phyloP scores from a whole-genome alignment of 2,113 vertebrate genomes.

The Excalfactoria chinensis region DNA sequence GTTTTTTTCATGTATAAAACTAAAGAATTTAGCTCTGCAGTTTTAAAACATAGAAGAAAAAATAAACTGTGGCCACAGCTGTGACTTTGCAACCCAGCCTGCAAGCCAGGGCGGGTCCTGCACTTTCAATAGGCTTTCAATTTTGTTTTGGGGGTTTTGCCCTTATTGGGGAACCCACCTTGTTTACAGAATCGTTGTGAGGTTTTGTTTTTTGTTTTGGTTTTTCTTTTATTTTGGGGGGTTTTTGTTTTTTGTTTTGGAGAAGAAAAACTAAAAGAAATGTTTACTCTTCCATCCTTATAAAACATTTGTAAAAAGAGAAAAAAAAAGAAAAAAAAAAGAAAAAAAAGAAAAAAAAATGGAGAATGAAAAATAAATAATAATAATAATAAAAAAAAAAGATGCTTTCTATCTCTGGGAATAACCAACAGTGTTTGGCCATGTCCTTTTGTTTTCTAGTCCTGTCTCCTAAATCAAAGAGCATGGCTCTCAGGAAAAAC shows the following conservation, averaged over 20 bases:
- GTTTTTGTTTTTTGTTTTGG: slow-evolving; percentile 86
- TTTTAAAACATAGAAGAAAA: slow-evolving; percentile 61
- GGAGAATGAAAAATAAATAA: slow-evolving; percentile 77
- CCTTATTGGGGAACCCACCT: slow-evolving; percentile 76
- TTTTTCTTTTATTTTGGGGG: too few species aligned
- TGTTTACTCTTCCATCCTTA: slow-evolving; percentile 98
- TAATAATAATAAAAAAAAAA: slow-evolving; percentile 72
- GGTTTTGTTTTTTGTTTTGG: slow-evolving; percentile 77
- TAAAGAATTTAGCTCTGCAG: slow-evolving; percentile 97
- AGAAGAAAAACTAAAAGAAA: slow-evolving; percentile 76
- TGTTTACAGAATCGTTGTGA: slow-evolving; percentile 94
- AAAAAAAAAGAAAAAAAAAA: slow-evolving; percentile 86
- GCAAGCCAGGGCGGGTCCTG: slow-evolving; percentile 92
- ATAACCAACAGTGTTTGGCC: slow-evolving; percentile 98
- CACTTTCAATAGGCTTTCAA: slow-evolving; percentile 99
- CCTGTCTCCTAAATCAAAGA: slow-evolving; percentile 96
- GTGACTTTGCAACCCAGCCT: slow-evolving; percentile 93
- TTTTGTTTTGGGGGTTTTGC: slow-evolving; percentile 90
- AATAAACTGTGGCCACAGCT: slow-evolving; percentile 98
- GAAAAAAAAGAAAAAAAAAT: slow-evolving; percentile 91
- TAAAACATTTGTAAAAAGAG: slow-evolving; percentile 84
- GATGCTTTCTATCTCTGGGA: slow-evolving; percentile 99
- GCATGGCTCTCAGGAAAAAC: slow-evolving; percentile 99
- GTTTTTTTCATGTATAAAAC: slow-evolving; percentile 89
- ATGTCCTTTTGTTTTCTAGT: slow-evolving; percentile 91